phyloP scores from a whole-genome alignment of 1,140 invertebrate genomes.

The Hyphantria cunea region DNA sequence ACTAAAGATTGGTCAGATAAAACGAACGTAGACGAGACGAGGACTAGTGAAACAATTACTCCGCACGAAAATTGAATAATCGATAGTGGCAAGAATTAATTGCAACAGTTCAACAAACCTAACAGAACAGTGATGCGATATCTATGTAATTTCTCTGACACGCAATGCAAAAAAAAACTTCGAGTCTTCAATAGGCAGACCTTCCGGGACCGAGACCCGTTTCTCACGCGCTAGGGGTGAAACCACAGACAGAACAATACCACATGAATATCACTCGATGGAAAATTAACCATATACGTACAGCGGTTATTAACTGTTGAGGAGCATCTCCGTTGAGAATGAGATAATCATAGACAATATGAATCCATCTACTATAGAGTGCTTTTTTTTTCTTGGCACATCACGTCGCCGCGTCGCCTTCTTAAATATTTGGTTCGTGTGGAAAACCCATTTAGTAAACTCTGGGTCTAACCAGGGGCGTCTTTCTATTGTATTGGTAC shows the following conservation, averaged over 20 bases:
- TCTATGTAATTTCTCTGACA: conserved; percentile 26
- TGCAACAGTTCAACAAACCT: conserved; percentile 20
- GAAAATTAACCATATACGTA: conserved; percentile 31
- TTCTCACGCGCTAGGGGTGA: conserved; percentile 47
- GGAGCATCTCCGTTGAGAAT: neutral
- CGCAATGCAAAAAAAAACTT: conserved; percentile 31
- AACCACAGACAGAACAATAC: conserved; percentile 56
- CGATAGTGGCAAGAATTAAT: conserved; percentile 3
- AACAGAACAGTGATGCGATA: conserved; percentile 12
- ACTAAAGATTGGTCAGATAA: neutral
- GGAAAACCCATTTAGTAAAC: no score
- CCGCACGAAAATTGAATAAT: conserved; percentile 2
- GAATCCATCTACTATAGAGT: no score
- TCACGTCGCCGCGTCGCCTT: no score
- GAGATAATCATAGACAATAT: no score
- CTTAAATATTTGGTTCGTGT: no score
- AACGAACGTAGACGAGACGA: neutral
- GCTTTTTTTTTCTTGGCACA: no score
- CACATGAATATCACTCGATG: conserved; percentile 37
- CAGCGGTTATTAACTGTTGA: conserved; percentile 19
- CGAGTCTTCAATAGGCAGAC: conserved; percentile 27
- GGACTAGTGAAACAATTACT: neutral
- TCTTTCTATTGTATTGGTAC: no score
- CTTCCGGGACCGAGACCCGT: conserved; percentile 50
- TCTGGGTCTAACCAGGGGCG: no score